phyloP scores from a whole-genome alignment of 1,140 invertebrate genomes.

The Macrosteles quadrilineatus region DNA sequence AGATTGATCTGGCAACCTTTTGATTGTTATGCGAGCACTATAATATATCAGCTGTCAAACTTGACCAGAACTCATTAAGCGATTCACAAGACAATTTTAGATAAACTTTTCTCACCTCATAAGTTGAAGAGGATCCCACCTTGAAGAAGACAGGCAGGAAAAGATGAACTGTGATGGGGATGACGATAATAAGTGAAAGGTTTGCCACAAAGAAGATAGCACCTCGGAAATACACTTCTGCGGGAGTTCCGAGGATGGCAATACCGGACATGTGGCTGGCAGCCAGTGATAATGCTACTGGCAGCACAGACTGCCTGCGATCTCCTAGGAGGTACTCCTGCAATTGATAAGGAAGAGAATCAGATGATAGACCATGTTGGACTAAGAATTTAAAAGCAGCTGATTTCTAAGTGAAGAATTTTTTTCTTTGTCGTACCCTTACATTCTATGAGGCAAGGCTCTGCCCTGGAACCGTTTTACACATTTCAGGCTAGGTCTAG shows the following conservation, averaged over 20 bases:
- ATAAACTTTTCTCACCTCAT: constrained; percentile 66
- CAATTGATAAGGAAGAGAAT: constrained; percentile 43
- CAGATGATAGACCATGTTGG: no score
- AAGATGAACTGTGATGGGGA: constrained; percentile 75
- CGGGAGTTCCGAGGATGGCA: constrained; percentile 84
- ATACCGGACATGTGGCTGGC: constrained; percentile 95
- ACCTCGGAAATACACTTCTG: constrained; percentile 83
- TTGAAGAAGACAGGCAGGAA: constrained; percentile 90
- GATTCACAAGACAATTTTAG: no score
- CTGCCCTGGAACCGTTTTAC: no score
- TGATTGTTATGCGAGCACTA: no score
- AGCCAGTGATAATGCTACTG: constrained; percentile 85
- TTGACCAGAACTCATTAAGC: no score
- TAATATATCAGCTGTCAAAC: no score
- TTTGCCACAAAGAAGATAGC: constrained; percentile 85
- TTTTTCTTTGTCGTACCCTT: no score
- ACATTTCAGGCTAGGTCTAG: no score
- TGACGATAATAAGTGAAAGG: constrained; percentile 76
- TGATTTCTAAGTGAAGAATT: no score
- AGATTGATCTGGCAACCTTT: no score
- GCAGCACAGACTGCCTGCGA: constrained; percentile 71
- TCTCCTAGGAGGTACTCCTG: constrained; percentile 84
- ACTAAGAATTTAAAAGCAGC: no score
- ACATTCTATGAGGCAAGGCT: no score
- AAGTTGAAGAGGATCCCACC: constrained; percentile 81